Evolutionary conservation across 2,888 invertebrate genomes (phyloP).

Genomic region (Melieria picta): DNA sequence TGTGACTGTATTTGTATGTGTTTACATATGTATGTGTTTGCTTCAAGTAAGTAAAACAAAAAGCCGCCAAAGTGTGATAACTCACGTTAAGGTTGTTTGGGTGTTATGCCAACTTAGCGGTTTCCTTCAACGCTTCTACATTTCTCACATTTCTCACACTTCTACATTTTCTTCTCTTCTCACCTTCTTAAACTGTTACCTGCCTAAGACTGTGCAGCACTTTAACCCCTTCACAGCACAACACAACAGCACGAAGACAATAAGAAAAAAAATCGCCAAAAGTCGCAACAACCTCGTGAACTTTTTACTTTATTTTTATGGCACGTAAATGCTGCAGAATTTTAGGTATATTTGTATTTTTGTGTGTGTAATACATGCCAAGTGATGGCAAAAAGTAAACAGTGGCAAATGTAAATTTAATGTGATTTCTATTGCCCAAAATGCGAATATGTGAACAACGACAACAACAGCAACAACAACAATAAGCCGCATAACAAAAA

Average conservation of each 20-base stretch:
- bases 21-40: too few species aligned
- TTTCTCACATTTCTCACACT: too few species aligned
- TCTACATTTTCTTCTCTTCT: too few species aligned
- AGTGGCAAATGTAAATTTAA: conserved; percentile 27
- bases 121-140: too few species aligned
- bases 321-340: background rate
- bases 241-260: background rate
- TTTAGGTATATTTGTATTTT: background rate
- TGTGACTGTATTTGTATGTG: too few species aligned
- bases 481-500: background rate
- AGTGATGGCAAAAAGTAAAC: conserved; percentile 10
- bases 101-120: too few species aligned
- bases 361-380: background rate
- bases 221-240: too few species aligned
- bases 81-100: too few species aligned
- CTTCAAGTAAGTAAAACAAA: too few species aligned
- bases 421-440: conserved; percentile 32
- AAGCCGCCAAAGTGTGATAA: too few species aligned
- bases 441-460: background rate
- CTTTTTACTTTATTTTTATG: background rate
- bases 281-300: background rate
- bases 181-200: too few species aligned
- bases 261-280: background rate
- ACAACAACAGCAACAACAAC: background rate
- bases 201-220: too few species aligned